Conservation (phyloP, 35 echinoderm and acorn worm species). For the Patiria miniata region DNA sequence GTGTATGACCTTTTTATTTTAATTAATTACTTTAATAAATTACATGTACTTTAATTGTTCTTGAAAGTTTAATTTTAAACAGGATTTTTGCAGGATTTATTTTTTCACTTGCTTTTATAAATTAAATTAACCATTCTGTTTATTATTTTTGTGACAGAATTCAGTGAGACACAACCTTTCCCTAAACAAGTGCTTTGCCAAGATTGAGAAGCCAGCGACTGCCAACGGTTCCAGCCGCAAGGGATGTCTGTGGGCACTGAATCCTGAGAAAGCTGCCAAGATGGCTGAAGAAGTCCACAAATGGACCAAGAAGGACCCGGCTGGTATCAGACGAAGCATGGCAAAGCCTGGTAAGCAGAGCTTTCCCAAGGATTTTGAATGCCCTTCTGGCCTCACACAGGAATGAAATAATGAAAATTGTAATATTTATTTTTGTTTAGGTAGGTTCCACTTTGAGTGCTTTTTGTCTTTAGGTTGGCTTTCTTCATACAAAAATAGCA, state of each 20-base stretch:
- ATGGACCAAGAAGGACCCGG: conserved; percentile 94
- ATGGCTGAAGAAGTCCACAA: conserved; percentile 98
- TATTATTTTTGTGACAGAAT: conserved; percentile 63
- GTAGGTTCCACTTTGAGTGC: no score
- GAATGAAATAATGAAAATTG: neutral
- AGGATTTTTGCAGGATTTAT: neutral
- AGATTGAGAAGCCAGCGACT: conserved; percentile 83
- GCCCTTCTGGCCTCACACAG: neutral
- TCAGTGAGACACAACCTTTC: conserved; percentile 98
- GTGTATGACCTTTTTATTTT: no score
- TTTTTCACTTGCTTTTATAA: neutral
- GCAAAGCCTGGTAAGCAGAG: conserved; percentile 85
- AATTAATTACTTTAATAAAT: no score
- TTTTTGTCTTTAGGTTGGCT: no score
- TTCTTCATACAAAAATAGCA: no score
- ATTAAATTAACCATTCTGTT: neutral
- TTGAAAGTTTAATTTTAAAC: neutral
- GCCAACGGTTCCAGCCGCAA: conserved; percentile 72
- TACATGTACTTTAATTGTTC: conserved; percentile 14
- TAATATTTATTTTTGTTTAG: neutral
- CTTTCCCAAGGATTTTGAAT: neutral
- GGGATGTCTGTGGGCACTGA: conserved; percentile 98
- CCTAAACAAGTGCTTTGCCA: conserved; percentile 98
- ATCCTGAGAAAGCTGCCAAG: conserved; percentile 92
- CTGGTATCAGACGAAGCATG: conserved; percentile 86